Evolutionary conservation across 1,140 invertebrate genomes (phyloP), one percentile per base, ranked within the genome.

Genomic region (Leucophenga varia): DNA sequence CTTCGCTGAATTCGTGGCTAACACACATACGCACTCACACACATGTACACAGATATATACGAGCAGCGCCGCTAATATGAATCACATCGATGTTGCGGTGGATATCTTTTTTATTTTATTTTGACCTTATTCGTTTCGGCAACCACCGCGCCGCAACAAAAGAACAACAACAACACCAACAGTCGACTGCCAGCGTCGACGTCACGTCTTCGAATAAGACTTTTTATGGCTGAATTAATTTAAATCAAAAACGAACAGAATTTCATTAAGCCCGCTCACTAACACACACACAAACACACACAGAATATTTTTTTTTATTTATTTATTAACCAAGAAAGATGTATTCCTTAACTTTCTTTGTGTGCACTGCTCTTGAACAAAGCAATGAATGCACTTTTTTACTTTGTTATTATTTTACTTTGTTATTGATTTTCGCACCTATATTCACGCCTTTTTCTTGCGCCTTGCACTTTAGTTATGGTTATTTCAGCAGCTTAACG

Each of bases 351-450:
- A 36, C 18, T 54, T 54, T 22, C 39, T 46, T 22, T 43, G 50
- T 22, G 30, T 31, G 48, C 40, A 30, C 54, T 47, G 32, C 42
- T 37, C 12, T 20, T 12, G 31, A 25, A 14, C 41, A 44, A 43
- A 48, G 47, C 55, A 44, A 40, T 49, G 56, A 47, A 64, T 65
- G 63, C 63, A 65, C 64, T 65, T 56, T 55, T 56, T 44, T 45
- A 41, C 42, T 49, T 39, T 41, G 50, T 49, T 53, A 68, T 68
- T 52, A 64, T 54, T 64, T 57, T 56, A 60, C 63, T 67, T 59
- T 59, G 57, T 59, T 59, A 64, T 64, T 64, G 60, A 64, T 64
- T 64, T 64, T 54, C 60, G 54, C 49, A 60, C 47, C 43, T 54
- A 28, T 36, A 34, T n/a, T 32, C 13, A 36, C 17, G 31, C 35